phyloP scores from a whole-genome alignment of 2,113 vertebrate species.

The Cyanistes caeruleus region DNA sequence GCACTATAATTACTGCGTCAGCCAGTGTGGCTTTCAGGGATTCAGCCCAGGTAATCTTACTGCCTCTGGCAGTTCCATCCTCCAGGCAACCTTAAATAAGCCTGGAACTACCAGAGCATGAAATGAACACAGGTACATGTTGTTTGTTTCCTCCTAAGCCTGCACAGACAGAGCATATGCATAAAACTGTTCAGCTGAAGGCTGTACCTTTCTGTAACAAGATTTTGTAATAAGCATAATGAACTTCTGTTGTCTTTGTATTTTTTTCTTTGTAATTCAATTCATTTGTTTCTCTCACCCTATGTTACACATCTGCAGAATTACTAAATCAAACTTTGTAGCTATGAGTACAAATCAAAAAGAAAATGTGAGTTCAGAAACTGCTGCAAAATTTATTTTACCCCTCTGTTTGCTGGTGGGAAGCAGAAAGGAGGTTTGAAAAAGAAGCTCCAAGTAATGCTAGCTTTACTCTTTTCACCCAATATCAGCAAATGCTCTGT shows the following conservation, averaged over 20 bases:
- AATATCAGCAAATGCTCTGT: neutral
- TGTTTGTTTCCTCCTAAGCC: neutral
- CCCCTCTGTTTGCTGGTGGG: neutral
- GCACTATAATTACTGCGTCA: neutral
- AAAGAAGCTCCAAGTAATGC: neutral
- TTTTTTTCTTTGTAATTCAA: neutral
- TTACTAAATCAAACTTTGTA: neutral
- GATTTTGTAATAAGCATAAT: neutral
- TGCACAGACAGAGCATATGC: neutral
- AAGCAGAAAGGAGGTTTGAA: neutral
- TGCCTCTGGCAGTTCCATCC: neutral
- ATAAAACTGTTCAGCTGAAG: neutral
- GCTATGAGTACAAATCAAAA: neutral
- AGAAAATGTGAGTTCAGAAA: neutral
- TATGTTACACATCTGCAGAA: neutral
- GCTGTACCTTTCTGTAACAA: neutral
- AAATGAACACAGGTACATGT: neutral
- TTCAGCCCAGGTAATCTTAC: neutral
- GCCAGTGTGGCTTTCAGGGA: neutral
- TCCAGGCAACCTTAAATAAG: neutral
- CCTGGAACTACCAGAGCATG: neutral
- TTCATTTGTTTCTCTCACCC: neutral
- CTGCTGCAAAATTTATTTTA: neutral
- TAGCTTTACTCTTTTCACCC: neutral
- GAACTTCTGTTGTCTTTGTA: neutral